A percentile compares a stretch with the other conserved stretches of the same genome.
Evolutionary conservation across 2,888 invertebrate genomes (phyloP).

Genomic region (Drosophila neoperkinsi): DNA sequence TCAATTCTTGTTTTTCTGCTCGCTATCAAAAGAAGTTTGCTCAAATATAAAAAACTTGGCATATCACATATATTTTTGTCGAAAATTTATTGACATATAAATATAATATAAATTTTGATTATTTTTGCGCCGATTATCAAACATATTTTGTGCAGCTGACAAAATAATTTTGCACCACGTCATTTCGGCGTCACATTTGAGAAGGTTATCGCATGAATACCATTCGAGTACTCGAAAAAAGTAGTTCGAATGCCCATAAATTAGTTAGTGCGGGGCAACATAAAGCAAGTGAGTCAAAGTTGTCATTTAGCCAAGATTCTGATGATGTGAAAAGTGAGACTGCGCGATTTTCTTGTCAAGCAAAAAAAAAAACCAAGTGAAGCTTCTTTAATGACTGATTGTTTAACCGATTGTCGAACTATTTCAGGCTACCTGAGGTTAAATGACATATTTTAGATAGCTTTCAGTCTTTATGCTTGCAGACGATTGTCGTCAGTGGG

Average conservation of each 20-base stretch:
- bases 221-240: constrained; percentile 10
- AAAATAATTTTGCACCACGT: constrained; percentile 3
- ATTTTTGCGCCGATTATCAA: constrained; percentile 33
- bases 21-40: constrained; percentile 9
- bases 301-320: constrained; percentile 44
- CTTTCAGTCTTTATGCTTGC: neutral
- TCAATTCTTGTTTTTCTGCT: neutral
- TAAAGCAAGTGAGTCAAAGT: constrained; percentile 28
- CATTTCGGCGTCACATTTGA: constrained; percentile 28
- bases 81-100: constrained; percentile 41
- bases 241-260: constrained; percentile 31
- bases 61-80: constrained; percentile 28
- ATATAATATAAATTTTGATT: constrained; percentile 44
- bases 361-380: neutral
- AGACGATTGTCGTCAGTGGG: neutral
- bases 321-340: constrained; percentile 72
- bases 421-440: constrained; percentile 3
- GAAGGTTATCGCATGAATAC: constrained; percentile 33
- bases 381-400: constrained; percentile 33
- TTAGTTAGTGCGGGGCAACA: neutral
- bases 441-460: constrained; percentile 3
- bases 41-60: neutral
- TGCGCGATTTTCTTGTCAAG: constrained; percentile 66
- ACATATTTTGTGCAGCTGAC: constrained; percentile 21
- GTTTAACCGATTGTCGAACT: constrained; percentile 15